A percentile compares a stretch with the other conserved stretches of the same genome.
Evolutionary conservation across 2,113 vertebrate species (phyloP).

Genomic region (Paradisaea rubra): DNA sequence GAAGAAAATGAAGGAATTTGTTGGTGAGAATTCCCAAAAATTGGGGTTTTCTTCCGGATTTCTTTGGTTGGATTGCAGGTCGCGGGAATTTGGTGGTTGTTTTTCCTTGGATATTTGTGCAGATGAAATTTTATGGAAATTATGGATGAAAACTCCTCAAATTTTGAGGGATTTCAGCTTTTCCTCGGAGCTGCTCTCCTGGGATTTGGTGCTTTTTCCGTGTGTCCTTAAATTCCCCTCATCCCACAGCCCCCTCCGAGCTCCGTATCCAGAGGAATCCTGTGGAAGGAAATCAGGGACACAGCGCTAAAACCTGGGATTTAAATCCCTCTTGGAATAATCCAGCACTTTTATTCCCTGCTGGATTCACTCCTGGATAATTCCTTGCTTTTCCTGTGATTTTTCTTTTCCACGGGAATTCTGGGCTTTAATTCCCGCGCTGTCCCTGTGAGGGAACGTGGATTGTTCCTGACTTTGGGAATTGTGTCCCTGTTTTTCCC

Average conservation of each 20-base stretch:
- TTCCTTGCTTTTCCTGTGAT: background rate
- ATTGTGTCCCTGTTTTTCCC: too few species aligned
- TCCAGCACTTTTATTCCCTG: background rate
- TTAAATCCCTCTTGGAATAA: background rate
- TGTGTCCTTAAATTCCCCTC: background rate
- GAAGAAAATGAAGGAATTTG: too few species aligned
- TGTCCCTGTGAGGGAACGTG: rapidly evolving
- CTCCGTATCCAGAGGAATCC: rapidly evolving
- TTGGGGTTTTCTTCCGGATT: background rate
- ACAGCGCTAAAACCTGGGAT: background rate
- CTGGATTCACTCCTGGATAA: background rate
- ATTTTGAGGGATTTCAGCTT: background rate
- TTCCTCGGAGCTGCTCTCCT: rapidly evolving
- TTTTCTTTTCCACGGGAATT: background rate
- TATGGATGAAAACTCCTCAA: background rate
- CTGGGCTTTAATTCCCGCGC: rapidly evolving
- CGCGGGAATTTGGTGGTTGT: background rate
- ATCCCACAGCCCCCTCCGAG: background rate
- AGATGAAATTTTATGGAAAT: background rate
- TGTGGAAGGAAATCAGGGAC: rapidly evolving
- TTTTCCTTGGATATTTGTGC: background rate
- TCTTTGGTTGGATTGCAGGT: background rate
- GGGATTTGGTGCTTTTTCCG: background rate
- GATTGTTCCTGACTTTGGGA: background rate
- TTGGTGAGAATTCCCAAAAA: background rate